A percentile compares a stretch with the other conserved stretches of the same genome.
Evolutionary conservation across 2,888 invertebrate species (phyloP).

Genomic region (Rhagonycha lutea): DNA sequence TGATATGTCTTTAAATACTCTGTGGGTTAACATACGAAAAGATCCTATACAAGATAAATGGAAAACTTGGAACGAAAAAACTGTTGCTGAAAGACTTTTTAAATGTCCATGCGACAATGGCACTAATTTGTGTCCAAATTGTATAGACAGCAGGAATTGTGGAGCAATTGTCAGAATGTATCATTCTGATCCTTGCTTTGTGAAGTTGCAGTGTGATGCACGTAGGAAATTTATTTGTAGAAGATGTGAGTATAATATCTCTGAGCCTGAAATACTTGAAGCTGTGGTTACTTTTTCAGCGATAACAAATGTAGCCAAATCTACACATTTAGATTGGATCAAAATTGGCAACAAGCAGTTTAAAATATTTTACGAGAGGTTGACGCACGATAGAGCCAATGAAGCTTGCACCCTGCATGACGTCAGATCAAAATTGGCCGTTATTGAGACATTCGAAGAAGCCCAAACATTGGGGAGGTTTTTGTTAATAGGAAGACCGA

Average conservation of each 20-base stretch:
- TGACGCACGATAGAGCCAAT: background rate
- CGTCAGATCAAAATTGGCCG: background rate
- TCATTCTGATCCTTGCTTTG: background rate
- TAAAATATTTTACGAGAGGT: background rate
- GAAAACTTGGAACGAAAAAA: background rate
- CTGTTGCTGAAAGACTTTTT: background rate
- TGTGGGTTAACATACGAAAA: background rate
- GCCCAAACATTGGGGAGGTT: background rate
- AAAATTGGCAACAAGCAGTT: background rate
- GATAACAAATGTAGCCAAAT: background rate
- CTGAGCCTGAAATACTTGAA: background rate
- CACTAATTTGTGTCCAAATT: background rate
- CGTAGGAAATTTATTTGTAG: constrained; percentile 5
- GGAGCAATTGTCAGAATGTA: background rate
- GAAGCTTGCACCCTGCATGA: background rate
- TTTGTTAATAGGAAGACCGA: constrained; percentile 5
- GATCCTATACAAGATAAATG: background rate
- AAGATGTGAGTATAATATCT: background rate
- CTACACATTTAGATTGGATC: constrained; percentile 5
- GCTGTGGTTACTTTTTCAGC: background rate
- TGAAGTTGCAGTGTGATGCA: background rate
- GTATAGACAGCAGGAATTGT: background rate
- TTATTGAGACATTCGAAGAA: background rate
- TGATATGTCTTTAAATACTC: background rate
- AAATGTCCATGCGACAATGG: background rate